phyloP scores from a whole-genome alignment of 2,888 invertebrate species.

The Emmelina monodactyla region DNA sequence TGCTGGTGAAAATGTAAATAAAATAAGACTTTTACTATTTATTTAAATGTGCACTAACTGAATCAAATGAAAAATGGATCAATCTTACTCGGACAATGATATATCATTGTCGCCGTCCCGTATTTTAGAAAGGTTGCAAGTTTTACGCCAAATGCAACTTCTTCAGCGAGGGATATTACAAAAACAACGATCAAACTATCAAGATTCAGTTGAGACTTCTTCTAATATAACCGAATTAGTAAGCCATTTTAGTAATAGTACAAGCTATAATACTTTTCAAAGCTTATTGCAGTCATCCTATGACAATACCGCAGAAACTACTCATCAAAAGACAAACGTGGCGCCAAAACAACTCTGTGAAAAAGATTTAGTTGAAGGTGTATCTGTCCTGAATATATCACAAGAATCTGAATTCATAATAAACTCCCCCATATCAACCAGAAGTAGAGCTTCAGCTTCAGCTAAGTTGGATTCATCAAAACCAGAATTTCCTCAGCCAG shows the following conservation, averaged over 20 bases:
- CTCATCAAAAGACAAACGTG: slow-evolving; percentile 21
- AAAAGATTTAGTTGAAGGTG: slow-evolving; percentile 48
- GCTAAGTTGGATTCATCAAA: slow-evolving; percentile 18
- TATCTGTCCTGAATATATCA: slow-evolving; percentile 47
- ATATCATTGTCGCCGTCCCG: slow-evolving; percentile 48
- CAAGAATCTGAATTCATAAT: slow-evolving; percentile 45
- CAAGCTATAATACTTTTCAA: slow-evolving; percentile 51
- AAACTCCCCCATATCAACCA: slow-evolving; percentile 30
- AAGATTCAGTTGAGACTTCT: slow-evolving; percentile 37
- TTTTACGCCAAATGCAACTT: slow-evolving; percentile 44
- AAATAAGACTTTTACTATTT: too few relatives aligned
- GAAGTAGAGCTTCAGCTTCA: slow-evolving; percentile 25
- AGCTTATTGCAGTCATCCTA: slow-evolving; percentile 36
- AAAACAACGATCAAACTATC: slow-evolving; percentile 42
- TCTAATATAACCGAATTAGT: slow-evolving; percentile 47
- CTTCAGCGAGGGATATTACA: slow-evolving; percentile 53
- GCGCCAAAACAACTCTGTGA: slow-evolving; percentile 28
- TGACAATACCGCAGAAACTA: slow-evolving; percentile 24
- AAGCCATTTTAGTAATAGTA: slow-evolving; percentile 49
- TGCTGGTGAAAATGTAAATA: too few relatives aligned
- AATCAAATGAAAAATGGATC: slow-evolving; percentile 44
- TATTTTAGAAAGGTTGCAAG: slow-evolving; percentile 47
- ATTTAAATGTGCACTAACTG: too few relatives aligned
- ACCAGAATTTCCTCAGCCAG: slow-evolving; percentile 12
- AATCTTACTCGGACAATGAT: slow-evolving; percentile 45